Percentiles rank a stretch among this genome's conserved stretches.
These are phyloP conservation scores for Carlito syrichta DNA, from an alignment of 2,113 vertebrate species.

Conservation along the genomic window DNA sequence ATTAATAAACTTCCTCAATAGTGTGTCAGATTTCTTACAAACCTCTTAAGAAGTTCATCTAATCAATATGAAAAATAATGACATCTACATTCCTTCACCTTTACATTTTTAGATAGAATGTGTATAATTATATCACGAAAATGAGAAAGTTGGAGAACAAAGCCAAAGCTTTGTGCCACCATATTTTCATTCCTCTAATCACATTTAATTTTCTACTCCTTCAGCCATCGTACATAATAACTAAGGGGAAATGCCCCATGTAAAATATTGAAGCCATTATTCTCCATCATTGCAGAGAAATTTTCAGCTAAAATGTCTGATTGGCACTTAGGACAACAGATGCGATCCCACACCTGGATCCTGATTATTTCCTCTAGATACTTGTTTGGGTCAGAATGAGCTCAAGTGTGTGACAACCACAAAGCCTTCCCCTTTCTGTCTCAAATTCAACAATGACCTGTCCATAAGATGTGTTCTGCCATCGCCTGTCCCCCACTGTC, in stretches of 20 bases:
- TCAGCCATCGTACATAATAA: not conserved
- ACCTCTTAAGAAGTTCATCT: not conserved
- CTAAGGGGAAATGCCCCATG: not conserved
- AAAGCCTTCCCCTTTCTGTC: not conserved
- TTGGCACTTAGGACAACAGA: not conserved
- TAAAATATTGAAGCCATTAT: not conserved
- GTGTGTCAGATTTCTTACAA: not conserved
- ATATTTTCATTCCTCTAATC: not conserved
- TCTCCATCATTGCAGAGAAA: not conserved
- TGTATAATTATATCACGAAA: not conserved
- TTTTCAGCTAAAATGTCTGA: not conserved
- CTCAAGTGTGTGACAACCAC: not conserved
- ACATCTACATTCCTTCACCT: not conserved
- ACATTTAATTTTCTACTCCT: not conserved
- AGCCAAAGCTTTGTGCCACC: not conserved
- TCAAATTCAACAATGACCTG: not conserved
- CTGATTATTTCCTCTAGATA: not conserved
- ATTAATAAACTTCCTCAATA: not conserved
- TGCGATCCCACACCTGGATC: fast-evolving
- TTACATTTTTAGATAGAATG: not conserved
- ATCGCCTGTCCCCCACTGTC: not conserved
- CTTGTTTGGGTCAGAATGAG: not conserved
- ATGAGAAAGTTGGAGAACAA: not conserved
- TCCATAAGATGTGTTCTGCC: not conserved
- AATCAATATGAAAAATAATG: not conserved